phyloP scores from a whole-genome alignment of 2,888 invertebrate species.

The Copidosoma aretas region DNA sequence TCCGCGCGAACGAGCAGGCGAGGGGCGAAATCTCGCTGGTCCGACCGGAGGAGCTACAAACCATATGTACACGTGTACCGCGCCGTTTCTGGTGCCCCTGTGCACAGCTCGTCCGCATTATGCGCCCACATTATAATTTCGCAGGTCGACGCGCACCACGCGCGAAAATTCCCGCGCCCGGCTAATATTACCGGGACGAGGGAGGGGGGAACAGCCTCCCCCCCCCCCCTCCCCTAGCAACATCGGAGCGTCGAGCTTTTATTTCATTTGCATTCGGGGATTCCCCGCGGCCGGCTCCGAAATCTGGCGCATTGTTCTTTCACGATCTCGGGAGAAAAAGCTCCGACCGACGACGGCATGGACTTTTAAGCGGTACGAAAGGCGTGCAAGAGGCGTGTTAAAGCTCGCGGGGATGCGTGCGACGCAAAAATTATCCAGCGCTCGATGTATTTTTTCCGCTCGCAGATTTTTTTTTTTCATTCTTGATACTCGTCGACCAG shows the following conservation, averaged over 20 bases:
- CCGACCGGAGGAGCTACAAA: background rate
- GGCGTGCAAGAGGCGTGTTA: conserved; percentile 5
- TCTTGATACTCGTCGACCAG: no score
- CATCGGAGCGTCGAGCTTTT: conserved; percentile 21
- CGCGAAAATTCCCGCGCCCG: conserved; percentile 1
- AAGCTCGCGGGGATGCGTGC: conserved; percentile 22
- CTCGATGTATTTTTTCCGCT: no score
- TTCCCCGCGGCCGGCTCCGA: background rate
- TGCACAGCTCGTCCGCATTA: background rate
- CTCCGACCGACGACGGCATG: no score
- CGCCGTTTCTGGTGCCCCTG: background rate
- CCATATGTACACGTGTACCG: conserved; percentile 2
- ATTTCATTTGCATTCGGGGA: conserved; percentile 32
- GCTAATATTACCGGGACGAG: conserved; percentile 25
- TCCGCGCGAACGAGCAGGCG: conserved; percentile 9
- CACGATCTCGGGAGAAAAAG: conserved; percentile 32
- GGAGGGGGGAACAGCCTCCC: background rate
- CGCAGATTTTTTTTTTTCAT: no score
- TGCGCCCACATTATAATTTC: conserved; percentile 30
- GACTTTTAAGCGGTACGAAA: no score
- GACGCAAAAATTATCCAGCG: no score
- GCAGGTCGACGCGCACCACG: conserved; percentile 3
- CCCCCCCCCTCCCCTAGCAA: background rate
- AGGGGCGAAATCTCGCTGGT: conserved; percentile 20
- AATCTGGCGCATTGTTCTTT: conserved; percentile 27